Evolutionary conservation across 2,797 vertebrate species (phyloP).

Genomic region (Scyliorhinus canicula): DNA sequence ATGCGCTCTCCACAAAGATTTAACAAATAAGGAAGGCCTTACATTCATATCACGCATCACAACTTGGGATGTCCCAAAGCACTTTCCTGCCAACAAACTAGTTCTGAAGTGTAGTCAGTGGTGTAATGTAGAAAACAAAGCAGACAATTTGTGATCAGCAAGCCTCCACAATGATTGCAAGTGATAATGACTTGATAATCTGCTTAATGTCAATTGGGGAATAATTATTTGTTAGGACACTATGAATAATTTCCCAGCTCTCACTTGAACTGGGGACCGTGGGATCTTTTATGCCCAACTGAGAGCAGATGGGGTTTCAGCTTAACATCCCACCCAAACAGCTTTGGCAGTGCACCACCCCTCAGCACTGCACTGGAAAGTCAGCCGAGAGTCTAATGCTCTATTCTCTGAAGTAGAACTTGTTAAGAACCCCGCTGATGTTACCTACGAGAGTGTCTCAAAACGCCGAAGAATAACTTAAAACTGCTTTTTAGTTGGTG

Average conservation of each 20-base stretch:
- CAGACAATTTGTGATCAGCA: no score
- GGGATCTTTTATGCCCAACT: background rate
- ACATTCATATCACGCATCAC: no score
- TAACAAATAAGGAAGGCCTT: no score
- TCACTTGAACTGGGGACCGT: background rate
- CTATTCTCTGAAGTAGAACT: background rate
- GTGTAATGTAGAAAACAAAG: no score
- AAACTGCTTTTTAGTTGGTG: no score
- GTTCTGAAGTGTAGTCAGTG: background rate
- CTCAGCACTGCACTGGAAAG: background rate
- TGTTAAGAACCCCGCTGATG: no score
- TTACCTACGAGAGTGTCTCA: no score
- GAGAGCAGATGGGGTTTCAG: background rate
- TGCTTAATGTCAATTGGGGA: background rate
- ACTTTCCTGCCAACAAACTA: background rate
- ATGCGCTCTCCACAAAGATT: background rate
- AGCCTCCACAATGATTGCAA: no score
- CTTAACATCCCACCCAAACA: background rate
- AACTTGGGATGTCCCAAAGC: background rate
- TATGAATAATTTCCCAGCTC: background rate
- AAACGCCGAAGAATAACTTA: no score
- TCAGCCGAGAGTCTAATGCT: background rate
- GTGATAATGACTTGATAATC: no score
- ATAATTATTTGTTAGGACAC: background rate
- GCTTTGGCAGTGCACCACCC: background rate